Evolutionary conservation across 2,113 vertebrate species (phyloP), one percentile per base, ranked within the genome.

Genomic region (Oxyruncus cristatus): DNA sequence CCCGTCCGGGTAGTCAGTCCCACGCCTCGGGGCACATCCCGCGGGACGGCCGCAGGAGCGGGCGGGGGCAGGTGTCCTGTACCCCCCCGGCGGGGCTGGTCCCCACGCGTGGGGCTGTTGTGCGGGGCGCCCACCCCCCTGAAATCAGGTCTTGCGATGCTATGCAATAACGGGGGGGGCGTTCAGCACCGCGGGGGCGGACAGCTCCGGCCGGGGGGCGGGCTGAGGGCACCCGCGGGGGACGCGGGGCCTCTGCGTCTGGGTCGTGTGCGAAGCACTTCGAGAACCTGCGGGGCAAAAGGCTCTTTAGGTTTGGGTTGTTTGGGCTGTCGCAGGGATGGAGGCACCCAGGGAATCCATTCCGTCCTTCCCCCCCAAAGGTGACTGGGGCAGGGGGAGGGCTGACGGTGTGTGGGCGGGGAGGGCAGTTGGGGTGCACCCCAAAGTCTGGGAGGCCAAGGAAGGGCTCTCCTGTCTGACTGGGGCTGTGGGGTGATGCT

Each of bases 101-200:
- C 76, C 73, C 61, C 70, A 20, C 2, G 13, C 7, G 6, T 12
- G 68, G 67, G 42, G 52, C 4, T 28, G n/a, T 28, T 5, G 62
- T 7, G 75, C 13, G 35, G 37, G 58, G 42, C 4, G 42, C 32
- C 41, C 63, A 20, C 2, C 27, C 56, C 66, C 46, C 62, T 3
- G 61, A 11, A 61, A 74, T 84, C 94, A 82, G 94, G 94, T 89
- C 75, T 82, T 72, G 95, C 53, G 30, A 89, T 83, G 91, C 95
- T 97, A 90, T 94, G 96, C 96, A 95, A 95, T 93, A 84, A 23
- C 0, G 28, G 53, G 49, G 46, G 49, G 49, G 42, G 32, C 32
- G 39, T 30, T 85, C 88, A 70, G 88, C 92, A 62, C 75, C 75
- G 67, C 49, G 18, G 71, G 35, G 28, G 28, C 4, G 59, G 81